Evolutionary conservation across 1,140 invertebrate species (phyloP).

Genomic region (Periplaneta americana): DNA sequence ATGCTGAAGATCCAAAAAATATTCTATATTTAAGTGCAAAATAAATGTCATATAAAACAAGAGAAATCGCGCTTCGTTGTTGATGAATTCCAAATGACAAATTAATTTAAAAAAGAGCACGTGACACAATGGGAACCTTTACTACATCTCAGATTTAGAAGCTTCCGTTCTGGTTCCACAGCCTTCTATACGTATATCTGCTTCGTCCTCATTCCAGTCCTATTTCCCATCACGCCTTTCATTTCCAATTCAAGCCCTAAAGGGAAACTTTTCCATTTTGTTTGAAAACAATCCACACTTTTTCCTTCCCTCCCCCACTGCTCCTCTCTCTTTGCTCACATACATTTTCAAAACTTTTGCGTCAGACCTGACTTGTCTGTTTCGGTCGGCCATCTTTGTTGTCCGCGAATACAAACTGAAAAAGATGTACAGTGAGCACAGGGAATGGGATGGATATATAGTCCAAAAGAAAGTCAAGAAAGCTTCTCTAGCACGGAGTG

Average conservation of each 20-base stretch:
- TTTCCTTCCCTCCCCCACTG: too few relatives aligned
- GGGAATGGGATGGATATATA: neutral
- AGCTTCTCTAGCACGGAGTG: neutral
- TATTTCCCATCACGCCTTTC: neutral
- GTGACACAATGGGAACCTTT: too few relatives aligned
- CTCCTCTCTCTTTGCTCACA: neutral
- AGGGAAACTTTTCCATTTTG: neutral
- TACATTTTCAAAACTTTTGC: neutral
- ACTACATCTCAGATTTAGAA: neutral
- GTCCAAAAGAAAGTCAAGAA: too few relatives aligned
- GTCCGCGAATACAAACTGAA: neutral
- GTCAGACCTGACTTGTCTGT: neutral
- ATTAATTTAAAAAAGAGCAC: too few relatives aligned
- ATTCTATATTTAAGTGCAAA: too few relatives aligned
- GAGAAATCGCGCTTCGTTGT: too few relatives aligned
- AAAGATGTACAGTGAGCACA: neutral
- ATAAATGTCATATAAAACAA: too few relatives aligned
- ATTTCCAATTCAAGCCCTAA: neutral
- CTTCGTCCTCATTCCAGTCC: neutral
- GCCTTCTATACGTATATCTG: neutral
- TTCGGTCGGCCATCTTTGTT: neutral
- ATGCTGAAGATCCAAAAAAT: too few relatives aligned
- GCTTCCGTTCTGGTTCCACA: neutral
- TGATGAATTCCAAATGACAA: too few relatives aligned
- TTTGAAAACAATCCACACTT: neutral